Evolutionary conservation across 2,888 invertebrate species (phyloP).

Genomic region (Eurois occulta): DNA sequence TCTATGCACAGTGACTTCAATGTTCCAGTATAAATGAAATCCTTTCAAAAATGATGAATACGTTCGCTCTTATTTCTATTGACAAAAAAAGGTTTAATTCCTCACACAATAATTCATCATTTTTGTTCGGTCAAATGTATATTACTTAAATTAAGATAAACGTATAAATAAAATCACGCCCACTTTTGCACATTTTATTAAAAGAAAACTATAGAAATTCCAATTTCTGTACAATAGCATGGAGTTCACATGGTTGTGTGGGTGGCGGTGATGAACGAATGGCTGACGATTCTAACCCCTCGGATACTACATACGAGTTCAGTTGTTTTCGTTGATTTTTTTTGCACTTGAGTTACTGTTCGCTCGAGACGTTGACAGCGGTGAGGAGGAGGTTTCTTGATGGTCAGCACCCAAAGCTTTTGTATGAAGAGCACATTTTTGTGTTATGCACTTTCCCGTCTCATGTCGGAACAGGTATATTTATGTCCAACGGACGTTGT

Average conservation of each 20-base stretch:
- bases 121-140: slow-evolving; percentile 74
- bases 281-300: slow-evolving; percentile 88
- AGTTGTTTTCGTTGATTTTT: slow-evolving; percentile 79
- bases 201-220: slow-evolving; percentile 79
- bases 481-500: slow-evolving; percentile 59
- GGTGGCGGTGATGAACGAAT: slow-evolving; percentile 78
- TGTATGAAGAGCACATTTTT: slow-evolving; percentile 87
- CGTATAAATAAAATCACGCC: slow-evolving; percentile 67
- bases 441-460: slow-evolving; percentile 79
- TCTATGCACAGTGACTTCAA: slow-evolving; percentile 79
- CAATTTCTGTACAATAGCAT: slow-evolving; percentile 89
- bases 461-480: slow-evolving; percentile 48
- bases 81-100: background rate
- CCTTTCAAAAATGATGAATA: slow-evolving; percentile 79
- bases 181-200: slow-evolving; percentile 77
- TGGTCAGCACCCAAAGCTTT: slow-evolving; percentile 86
- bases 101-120: slow-evolving; percentile 72
- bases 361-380: slow-evolving; percentile 77
- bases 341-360: slow-evolving; percentile 80
- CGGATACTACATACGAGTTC: slow-evolving; percentile 80
- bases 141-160: slow-evolving; percentile 63
- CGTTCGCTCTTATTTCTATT: background rate
- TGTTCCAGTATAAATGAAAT: slow-evolving; percentile 74
- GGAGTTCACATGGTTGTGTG: slow-evolving; percentile 81
- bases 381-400: slow-evolving; percentile 77